These are phyloP conservation scores for Julus scandinavius DNA, from an alignment of 2,888 invertebrate species.

Conservation along the genomic window DNA sequence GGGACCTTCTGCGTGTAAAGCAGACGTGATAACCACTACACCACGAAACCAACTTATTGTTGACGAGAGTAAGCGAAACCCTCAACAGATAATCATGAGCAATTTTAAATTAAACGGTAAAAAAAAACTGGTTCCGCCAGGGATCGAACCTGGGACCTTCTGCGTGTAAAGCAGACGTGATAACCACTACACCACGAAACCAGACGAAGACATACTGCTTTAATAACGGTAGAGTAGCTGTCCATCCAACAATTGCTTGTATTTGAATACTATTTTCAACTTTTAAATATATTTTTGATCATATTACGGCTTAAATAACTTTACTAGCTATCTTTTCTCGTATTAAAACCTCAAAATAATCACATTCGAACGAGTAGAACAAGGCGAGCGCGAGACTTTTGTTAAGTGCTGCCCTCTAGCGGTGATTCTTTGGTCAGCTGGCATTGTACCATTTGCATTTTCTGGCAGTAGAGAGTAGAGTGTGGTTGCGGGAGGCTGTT, in stretches of 20 bases:
- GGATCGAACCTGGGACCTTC: slow-evolving; percentile 18
- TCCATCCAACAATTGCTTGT: background rate
- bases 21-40: too few relatives aligned
- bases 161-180: too few relatives aligned
- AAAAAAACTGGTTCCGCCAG: background rate
- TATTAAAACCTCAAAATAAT: background rate
- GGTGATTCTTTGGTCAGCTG: background rate
- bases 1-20: background rate
- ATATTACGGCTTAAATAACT: too few relatives aligned
- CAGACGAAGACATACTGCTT: background rate
- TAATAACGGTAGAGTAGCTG: background rate
- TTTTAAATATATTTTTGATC: background rate
- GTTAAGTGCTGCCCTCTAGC: background rate
- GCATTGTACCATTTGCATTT: background rate
- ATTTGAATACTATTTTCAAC: background rate
- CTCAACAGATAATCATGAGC: too few relatives aligned
- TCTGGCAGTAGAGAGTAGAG: background rate
- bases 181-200: too few relatives aligned
- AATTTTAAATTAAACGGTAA: background rate
- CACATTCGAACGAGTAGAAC: too few relatives aligned
- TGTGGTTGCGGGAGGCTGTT: background rate
- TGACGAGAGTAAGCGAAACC: background rate
- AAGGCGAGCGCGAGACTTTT: too few relatives aligned
- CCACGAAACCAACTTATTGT: too few relatives aligned
- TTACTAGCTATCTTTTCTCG: too few relatives aligned